Percentiles rank a stretch among this genome's conserved stretches.
phyloP scores from a whole-genome alignment of 2,888 invertebrate genomes.

The Orgyia antiqua region DNA sequence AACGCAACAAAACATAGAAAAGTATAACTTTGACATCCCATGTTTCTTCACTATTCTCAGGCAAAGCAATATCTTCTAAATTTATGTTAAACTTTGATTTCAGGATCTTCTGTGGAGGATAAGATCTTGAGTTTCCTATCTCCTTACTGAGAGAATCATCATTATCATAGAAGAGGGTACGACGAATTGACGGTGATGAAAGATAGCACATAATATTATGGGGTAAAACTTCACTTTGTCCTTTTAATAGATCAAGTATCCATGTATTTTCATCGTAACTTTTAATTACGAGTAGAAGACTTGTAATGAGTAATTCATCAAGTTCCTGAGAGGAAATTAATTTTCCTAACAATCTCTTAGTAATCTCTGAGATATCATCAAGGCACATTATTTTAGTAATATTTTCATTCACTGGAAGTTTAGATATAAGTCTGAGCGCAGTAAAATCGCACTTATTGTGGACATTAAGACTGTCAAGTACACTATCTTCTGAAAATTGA shows the following conservation, averaged over 20 bases:
- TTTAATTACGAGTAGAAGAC: constrained; percentile 45
- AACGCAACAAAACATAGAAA: constrained; percentile 60
- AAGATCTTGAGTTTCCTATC: constrained; percentile 42
- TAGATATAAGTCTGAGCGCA: constrained; percentile 48
- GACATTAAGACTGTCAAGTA: constrained; percentile 23
- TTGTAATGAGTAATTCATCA: constrained; percentile 56
- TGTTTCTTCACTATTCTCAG: constrained; percentile 66
- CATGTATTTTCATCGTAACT: constrained; percentile 38
- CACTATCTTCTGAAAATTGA: constrained; percentile 12
- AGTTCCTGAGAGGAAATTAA: constrained; percentile 49
- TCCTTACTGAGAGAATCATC: constrained; percentile 31
- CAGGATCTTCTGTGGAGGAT: constrained; percentile 58
- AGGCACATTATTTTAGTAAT: constrained; percentile 1
- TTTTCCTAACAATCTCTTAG: constrained; percentile 49
- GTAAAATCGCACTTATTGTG: constrained; percentile 52
- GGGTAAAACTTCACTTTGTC: constrained; percentile 50
- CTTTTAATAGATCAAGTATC: constrained; percentile 50
- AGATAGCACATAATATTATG: constrained; percentile 46
- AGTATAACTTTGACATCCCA: constrained; percentile 68
- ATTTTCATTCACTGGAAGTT: constrained; percentile 27
- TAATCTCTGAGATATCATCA: constrained; percentile 13
- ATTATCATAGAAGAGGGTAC: constrained; percentile 42
- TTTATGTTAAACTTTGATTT: constrained; percentile 66
- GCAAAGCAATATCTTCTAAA: constrained; percentile 56
- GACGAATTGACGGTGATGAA: constrained; percentile 43